Evolutionary conservation across 2,113 vertebrate genomes (phyloP).

Genomic region (Eulemur rufifrons): DNA sequence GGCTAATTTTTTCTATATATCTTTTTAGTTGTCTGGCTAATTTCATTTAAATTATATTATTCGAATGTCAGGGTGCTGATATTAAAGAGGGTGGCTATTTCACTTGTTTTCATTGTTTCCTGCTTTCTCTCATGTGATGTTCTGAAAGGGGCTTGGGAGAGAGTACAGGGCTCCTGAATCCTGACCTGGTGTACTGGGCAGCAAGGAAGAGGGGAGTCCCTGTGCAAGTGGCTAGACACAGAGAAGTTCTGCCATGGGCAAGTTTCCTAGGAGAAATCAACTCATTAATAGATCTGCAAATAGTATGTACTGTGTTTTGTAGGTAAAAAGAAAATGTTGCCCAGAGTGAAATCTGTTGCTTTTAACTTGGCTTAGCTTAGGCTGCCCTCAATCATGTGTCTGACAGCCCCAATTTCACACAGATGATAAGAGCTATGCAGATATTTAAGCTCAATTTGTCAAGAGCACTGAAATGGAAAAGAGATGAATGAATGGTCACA

Average conservation of each 20-base stretch:
- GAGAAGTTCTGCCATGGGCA: conserved; percentile 36
- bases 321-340: conserved; percentile 36
- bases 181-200: not conserved
- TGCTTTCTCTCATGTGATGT: conserved; percentile 4
- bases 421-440: conserved; percentile 43
- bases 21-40: too few species aligned
- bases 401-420: conserved; percentile 67
- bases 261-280: conserved; percentile 50
- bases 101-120: conserved; percentile 17
- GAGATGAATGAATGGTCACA: conserved; percentile 50
- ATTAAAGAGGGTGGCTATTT: conserved; percentile 3
- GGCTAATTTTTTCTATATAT: too few species aligned
- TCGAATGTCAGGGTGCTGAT: conserved; percentile 32
- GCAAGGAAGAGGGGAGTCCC: conserved; percentile 20
- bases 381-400: conserved; percentile 50
- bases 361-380: conserved; percentile 17
- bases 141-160: conserved; percentile 30
- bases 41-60: conserved; percentile 52
- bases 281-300: not conserved
- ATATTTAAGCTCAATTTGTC: conserved; percentile 70
- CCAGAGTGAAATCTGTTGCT: conserved; percentile 29
- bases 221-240: conserved; percentile 10
- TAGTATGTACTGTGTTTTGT: conserved; percentile 7
- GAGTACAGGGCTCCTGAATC: conserved; percentile 36
- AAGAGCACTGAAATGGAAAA: conserved; percentile 51